Evolutionary conservation across 2,113 vertebrate species (phyloP).

Genomic region (Indri indri): DNA sequence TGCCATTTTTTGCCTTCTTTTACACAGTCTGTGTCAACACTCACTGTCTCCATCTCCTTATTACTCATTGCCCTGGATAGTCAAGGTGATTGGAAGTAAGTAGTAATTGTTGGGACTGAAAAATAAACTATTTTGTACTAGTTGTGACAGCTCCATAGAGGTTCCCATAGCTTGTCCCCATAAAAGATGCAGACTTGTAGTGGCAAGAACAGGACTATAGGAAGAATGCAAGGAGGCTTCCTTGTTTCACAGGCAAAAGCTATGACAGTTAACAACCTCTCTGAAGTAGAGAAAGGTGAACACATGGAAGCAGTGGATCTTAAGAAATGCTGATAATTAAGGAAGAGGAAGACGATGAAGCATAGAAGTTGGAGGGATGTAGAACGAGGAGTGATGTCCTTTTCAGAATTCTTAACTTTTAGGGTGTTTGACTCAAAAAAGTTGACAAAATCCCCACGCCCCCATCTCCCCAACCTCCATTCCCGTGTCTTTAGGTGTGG

Average conservation of each 20-base stretch:
- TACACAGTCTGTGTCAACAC: neutral
- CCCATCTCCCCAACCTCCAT: neutral
- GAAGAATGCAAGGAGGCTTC: neutral
- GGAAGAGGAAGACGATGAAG: neutral
- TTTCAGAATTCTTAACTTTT: slow-evolving; percentile 11
- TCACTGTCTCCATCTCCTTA: neutral
- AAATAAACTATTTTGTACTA: neutral
- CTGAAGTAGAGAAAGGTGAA: neutral
- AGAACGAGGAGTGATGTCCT: neutral
- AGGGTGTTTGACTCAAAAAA: neutral
- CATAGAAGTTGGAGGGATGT: neutral
- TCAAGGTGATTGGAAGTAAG: neutral
- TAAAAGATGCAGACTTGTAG: neutral
- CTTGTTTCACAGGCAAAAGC: neutral
- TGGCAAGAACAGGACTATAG: neutral
- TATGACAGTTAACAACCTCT: neutral
- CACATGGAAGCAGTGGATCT: neutral
- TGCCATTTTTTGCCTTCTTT: neutral
- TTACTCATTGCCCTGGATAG: neutral
- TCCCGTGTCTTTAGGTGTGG: neutral
- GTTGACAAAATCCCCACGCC: neutral
- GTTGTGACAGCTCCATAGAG: neutral
- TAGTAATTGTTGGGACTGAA: neutral
- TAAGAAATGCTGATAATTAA: neutral
- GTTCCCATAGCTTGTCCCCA: neutral